Evolutionary conservation across 92 coral and sea anemone genomes (phyloP).

Genomic region (Phenganax subtilis): DNA sequence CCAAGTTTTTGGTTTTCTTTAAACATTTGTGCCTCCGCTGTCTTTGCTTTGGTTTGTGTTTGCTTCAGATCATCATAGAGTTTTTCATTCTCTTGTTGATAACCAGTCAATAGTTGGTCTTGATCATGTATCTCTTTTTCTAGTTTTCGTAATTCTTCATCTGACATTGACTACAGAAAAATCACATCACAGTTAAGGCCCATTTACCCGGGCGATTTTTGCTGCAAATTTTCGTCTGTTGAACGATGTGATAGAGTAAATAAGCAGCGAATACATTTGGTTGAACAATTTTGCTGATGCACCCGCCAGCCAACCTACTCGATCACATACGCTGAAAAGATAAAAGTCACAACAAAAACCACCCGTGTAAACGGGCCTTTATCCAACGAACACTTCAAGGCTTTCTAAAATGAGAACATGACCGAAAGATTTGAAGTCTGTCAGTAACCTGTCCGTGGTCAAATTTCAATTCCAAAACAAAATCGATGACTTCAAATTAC

Average conservation of each 20-base stretch:
- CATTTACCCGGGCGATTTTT: too few species aligned
- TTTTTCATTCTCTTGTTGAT: slow-evolving; percentile 91
- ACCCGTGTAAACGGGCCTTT: not conserved
- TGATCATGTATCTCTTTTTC: slow-evolving; percentile 93
- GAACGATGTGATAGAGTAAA: too few species aligned
- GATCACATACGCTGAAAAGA: too few species aligned
- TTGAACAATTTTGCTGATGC: too few species aligned
- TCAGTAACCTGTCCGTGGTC: not conserved
- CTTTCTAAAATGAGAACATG: not conserved
- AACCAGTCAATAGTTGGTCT: slow-evolving; percentile 78
- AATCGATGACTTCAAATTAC: not conserved
- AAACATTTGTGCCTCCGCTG: slow-evolving; percentile 80
- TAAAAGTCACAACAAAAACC: too few species aligned
- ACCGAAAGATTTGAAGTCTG: not conserved
- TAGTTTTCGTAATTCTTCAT: slow-evolving; percentile 69
- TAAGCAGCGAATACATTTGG: too few species aligned
- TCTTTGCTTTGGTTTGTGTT: slow-evolving; percentile 73
- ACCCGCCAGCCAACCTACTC: too few species aligned
- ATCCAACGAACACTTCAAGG: not conserved
- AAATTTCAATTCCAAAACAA: not conserved
- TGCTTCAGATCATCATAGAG: slow-evolving; percentile 86
- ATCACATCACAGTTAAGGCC: not conserved
- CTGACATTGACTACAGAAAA: slow-evolving; percentile 63
- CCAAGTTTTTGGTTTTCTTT: slow-evolving; percentile 95
- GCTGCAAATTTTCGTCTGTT: too few species aligned